A percentile compares a stretch with the other conserved stretches of the same genome.
These are phyloP conservation scores for Caranx ignobilis DNA, from an alignment of 2,113 vertebrate species.

Conservation along the genomic window DNA sequence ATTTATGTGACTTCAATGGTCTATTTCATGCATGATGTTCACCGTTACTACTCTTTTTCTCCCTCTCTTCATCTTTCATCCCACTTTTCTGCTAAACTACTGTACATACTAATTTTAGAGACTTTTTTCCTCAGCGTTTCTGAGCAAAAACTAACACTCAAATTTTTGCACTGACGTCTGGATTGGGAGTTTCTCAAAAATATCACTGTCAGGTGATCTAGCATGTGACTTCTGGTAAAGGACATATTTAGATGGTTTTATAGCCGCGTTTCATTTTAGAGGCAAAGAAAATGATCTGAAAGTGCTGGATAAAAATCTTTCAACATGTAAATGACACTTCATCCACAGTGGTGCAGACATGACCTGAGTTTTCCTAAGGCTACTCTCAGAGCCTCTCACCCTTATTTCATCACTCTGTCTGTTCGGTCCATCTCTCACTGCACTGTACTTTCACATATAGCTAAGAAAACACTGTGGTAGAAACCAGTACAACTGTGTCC, in stretches of 20 bases:
- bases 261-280: not conserved
- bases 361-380: not conserved
- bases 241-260: not conserved
- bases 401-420: constrained; percentile 35
- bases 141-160: not conserved
- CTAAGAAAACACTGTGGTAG: constrained; percentile 8
- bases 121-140: not conserved
- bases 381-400: constrained; percentile 30
- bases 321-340: not conserved
- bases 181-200: not conserved
- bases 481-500: not conserved
- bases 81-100: constrained; percentile 6
- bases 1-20: constrained; percentile 8
- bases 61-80: not conserved
- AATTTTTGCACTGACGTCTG: not conserved
- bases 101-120: not conserved
- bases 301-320: constrained; percentile 18
- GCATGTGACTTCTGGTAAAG: not conserved
- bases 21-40: not conserved
- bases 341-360: not conserved
- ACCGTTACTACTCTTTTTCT: constrained; percentile 24
- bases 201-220: not conserved
- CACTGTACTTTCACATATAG: not conserved
- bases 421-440: not conserved
- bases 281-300: constrained; percentile 28